Conservation (phyloP, 2,888 invertebrate genomes). For the Orthonychiurus folsomi region DNA sequence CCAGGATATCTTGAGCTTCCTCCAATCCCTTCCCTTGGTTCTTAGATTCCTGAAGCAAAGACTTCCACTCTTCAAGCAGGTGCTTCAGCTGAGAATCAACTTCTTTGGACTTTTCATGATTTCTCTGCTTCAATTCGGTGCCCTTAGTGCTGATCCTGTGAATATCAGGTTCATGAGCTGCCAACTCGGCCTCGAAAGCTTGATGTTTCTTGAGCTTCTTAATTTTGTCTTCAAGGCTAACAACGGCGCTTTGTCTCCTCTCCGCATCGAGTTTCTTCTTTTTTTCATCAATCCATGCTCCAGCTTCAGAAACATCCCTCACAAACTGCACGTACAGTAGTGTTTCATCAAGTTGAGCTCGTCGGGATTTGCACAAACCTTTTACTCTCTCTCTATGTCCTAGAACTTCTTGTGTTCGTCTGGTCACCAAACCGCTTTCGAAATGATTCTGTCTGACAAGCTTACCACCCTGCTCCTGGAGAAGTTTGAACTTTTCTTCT, state of each 20-base stretch:
- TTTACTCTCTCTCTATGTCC: conserved; percentile 58
- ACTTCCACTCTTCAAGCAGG: conserved; percentile 65
- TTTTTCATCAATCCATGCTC: conserved; percentile 85
- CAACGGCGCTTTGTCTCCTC: conserved; percentile 58
- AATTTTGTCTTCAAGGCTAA: conserved; percentile 83
- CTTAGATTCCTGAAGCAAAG: conserved; percentile 61
- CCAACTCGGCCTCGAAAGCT: conserved; percentile 82
- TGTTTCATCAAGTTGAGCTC: conserved; percentile 63
- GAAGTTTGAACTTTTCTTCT: conserved; percentile 77
- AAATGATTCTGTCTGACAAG: conserved; percentile 79
- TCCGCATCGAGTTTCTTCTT: conserved; percentile 65
- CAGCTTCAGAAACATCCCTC: conserved; percentile 81
- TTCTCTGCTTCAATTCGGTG: conserved; percentile 58
- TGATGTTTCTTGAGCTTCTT: conserved; percentile 90
- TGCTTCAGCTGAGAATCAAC: conserved; percentile 61
- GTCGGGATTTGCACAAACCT: conserved; percentile 58
- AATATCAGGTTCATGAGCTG: conserved; percentile 19
- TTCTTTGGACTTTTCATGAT: conserved; percentile 60
- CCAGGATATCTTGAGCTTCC: conserved; percentile 93
- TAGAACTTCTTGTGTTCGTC: conserved; percentile 64
- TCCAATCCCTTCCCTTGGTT: conserved; percentile 74
- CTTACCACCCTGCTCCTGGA: conserved; percentile 74
- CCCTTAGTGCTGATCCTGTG: conserved; percentile 45
- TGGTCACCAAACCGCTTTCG: conserved; percentile 69
- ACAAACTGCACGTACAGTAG: conserved; percentile 81